A percentile compares a stretch with the other conserved stretches of the same genome.
Evolutionary conservation across 2,113 vertebrate species (phyloP).

Genomic region (Nannobrachium achirus): DNA sequence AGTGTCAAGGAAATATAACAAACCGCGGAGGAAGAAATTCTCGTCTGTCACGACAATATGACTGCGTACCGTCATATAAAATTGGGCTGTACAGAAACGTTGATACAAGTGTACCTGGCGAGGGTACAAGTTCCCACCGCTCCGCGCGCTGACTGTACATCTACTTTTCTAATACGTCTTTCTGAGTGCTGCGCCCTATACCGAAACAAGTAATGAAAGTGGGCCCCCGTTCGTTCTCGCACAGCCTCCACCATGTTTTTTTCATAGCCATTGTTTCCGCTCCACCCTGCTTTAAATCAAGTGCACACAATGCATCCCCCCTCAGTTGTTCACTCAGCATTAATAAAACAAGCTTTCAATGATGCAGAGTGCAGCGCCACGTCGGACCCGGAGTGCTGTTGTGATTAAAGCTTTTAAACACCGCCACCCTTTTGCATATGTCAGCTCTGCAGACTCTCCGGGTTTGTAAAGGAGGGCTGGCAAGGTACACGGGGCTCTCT

Average conservation of each 20-base stretch:
- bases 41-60: background rate
- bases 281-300: constrained; percentile 75
- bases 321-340: constrained; percentile 68
- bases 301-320: constrained; percentile 60
- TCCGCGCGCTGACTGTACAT: background rate
- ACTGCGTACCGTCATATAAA: background rate
- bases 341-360: constrained; percentile 81
- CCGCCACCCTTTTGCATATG: constrained; percentile 68
- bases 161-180: constrained; percentile 33
- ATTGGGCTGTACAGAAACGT: background rate
- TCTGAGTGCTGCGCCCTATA: constrained; percentile 29
- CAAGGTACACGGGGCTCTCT: constrained; percentile 29
- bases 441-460: constrained; percentile 56
- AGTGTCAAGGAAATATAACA: background rate
- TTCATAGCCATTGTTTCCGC: constrained; percentile 80
- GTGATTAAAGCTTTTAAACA: constrained; percentile 82
- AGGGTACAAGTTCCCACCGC: constrained; percentile 10
- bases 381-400: constrained; percentile 51
- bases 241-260: constrained; percentile 67
- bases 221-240: constrained; percentile 41
- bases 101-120: background rate
- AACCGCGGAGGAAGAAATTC: background rate
- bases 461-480: constrained; percentile 30
- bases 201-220: constrained; percentile 63
- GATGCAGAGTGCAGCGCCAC: constrained; percentile 65